Evolutionary conservation across 2,888 invertebrate genomes (phyloP).

Genomic region (Glyphotaelius pellucidus): DNA sequence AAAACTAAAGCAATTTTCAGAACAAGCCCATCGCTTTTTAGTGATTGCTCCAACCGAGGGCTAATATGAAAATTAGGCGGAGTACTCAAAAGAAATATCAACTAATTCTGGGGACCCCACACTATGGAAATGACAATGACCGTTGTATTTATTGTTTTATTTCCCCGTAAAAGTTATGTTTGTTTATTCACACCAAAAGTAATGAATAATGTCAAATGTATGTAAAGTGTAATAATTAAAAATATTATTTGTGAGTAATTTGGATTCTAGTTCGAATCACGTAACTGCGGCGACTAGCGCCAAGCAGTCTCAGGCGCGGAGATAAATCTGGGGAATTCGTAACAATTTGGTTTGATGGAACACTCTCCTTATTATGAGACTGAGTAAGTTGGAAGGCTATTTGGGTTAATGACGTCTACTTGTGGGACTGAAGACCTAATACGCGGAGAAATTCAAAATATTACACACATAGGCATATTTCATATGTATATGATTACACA

Average conservation of each 20-base stretch:
- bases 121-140: not conserved
- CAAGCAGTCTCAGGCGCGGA: not conserved
- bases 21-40: slow-evolving; percentile 29
- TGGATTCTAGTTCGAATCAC: not conserved
- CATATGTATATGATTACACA: too few species aligned
- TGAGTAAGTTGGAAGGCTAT: not conserved
- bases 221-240: not conserved
- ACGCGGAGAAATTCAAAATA: not conserved
- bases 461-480: too few species aligned
- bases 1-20: slow-evolving; percentile 51
- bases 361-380: not conserved
- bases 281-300: not conserved
- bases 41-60: slow-evolving; percentile 26
- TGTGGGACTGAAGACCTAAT: not conserved
- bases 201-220: not conserved
- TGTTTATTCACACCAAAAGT: not conserved
- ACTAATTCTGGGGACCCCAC: not conserved
- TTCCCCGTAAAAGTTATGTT: not conserved
- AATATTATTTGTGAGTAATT: not conserved
- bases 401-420: not conserved
- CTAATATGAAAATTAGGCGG: slow-evolving; percentile 32
- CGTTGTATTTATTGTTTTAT: not conserved
- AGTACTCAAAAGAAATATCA: slow-evolving; percentile 11
- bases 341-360: not conserved
- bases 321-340: not conserved